These are phyloP conservation scores for Daubentonia madagascariensis DNA, from an alignment of 2,113 vertebrate genomes.

Conservation along the genomic window DNA sequence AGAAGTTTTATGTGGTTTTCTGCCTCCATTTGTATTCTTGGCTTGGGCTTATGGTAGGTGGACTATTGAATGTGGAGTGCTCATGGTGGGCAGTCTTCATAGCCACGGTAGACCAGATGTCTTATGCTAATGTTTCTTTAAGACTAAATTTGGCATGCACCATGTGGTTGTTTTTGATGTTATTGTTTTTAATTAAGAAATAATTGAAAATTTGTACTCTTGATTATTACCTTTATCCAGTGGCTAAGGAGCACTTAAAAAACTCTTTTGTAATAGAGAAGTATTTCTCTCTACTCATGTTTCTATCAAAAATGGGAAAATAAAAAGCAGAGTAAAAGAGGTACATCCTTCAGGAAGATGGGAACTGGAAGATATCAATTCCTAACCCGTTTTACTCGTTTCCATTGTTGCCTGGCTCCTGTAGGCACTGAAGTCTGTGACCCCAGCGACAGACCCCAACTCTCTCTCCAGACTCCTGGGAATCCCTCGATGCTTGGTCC, in stretches of 20 bases:
- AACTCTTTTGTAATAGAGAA: background rate
- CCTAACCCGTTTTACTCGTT: background rate
- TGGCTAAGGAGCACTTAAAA: background rate
- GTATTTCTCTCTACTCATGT: background rate
- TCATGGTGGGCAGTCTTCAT: too few species aligned
- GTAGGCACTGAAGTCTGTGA: background rate
- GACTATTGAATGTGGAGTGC: background rate
- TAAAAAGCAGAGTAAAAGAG: background rate
- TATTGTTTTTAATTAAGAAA: constrained; percentile 58
- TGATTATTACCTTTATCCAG: constrained; percentile 12
- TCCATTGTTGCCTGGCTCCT: background rate
- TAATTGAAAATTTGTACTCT: constrained; percentile 42
- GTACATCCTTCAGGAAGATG: background rate
- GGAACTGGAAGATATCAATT: background rate
- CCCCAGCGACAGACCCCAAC: background rate
- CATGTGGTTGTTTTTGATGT: background rate
- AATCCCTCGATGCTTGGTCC: background rate
- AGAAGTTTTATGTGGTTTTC: background rate
- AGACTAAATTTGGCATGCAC: background rate
- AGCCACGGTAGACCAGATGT: constrained; percentile 30
- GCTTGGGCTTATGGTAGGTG: background rate
- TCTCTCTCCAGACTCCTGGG: background rate
- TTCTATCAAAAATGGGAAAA: constrained; percentile 8
- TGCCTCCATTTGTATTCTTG: background rate
- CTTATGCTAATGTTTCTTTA: background rate